These are phyloP conservation scores for Noctua janthina DNA, from an alignment of 2,888 invertebrate genomes.

Conservation along the genomic window DNA sequence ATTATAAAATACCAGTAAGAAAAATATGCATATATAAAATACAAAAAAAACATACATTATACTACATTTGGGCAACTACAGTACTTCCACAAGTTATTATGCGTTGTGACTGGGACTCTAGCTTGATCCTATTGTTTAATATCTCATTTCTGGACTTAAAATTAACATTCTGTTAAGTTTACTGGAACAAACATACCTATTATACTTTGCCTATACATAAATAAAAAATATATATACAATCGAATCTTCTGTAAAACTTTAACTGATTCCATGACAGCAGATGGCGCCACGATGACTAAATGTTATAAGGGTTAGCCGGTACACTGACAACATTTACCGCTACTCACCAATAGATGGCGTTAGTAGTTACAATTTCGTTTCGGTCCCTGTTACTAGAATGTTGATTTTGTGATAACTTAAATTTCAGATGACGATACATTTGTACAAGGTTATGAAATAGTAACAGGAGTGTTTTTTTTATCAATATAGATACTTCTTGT, in stretches of 20 bases:
- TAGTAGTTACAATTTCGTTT: conserved; percentile 11
- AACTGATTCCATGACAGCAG: conserved; percentile 3
- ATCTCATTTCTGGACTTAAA: neutral
- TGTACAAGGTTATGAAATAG: neutral
- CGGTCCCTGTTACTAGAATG: neutral
- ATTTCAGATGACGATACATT: neutral
- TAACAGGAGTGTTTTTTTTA: neutral
- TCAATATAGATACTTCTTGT: neutral
- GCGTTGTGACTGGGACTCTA: neutral
- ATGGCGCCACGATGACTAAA: conserved; percentile 22
- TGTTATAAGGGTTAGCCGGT: neutral
- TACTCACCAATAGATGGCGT: conserved; percentile 61
- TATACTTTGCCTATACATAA: neutral
- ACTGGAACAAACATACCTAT: neutral
- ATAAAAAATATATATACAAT: neutral
- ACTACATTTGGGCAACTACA: neutral
- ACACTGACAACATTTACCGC: conserved; percentile 20
- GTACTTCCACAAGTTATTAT: neutral
- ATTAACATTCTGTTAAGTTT: neutral
- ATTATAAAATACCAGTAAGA: neutral
- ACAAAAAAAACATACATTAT: too few species aligned
- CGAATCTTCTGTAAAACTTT: neutral
- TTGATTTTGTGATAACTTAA: neutral
- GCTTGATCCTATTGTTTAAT: neutral
- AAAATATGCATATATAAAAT: neutral